A percentile compares a stretch with the other conserved stretches of the same genome.
phyloP scores from a whole-genome alignment of 2,888 invertebrate genomes.

The Andrena praecox region DNA sequence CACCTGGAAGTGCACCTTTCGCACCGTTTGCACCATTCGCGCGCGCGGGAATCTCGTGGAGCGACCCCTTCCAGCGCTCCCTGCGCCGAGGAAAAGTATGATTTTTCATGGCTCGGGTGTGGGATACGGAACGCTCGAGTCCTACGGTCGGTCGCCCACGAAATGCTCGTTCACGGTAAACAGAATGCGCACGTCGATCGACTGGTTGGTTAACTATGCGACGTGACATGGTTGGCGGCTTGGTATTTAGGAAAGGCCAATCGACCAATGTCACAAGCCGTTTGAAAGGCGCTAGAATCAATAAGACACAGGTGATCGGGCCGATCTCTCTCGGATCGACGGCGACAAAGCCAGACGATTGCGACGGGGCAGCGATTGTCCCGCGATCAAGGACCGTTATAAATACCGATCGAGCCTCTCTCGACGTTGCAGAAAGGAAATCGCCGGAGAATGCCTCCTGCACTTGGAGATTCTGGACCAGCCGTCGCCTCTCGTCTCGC shows the following conservation, averaged over 20 bases:
- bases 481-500: neutral
- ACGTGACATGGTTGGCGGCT: constrained; percentile 83
- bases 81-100: neutral
- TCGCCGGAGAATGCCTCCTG: constrained; percentile 6
- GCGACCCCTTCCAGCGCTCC: neutral
- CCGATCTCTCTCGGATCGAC: constrained; percentile 56
- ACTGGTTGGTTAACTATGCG: constrained; percentile 73
- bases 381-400: constrained; percentile 59
- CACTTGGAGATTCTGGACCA: neutral
- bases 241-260: constrained; percentile 85
- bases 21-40: too few species aligned
- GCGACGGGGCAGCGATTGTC: constrained; percentile 46
- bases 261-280: constrained; percentile 84
- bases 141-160: constrained; percentile 51
- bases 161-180: constrained; percentile 58
- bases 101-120: neutral
- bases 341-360: constrained; percentile 63
- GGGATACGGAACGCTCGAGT: constrained; percentile 25
- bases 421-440: constrained; percentile 19
- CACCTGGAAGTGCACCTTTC: too few species aligned
- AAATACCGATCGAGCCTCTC: constrained; percentile 47
- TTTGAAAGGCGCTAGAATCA: constrained; percentile 83
- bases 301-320: constrained; percentile 73
- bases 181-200: constrained; percentile 66
- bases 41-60: neutral